Evolutionary conservation across 1,140 invertebrate genomes (phyloP).

Genomic region (Diabrotica virgifera): DNA sequence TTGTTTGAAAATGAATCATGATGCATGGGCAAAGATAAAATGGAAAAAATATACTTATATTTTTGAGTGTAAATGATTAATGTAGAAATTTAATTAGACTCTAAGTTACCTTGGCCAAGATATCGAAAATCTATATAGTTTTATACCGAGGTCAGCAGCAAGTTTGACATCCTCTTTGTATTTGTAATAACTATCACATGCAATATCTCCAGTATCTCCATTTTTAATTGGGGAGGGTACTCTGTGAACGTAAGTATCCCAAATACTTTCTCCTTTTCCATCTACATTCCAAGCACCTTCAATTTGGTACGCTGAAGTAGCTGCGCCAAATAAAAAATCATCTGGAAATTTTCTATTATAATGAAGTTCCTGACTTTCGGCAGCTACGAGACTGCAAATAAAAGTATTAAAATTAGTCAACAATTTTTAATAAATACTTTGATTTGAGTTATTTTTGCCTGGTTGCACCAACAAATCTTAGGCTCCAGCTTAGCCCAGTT

Average conservation of each 20-base stretch:
- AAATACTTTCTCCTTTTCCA: constrained; percentile 5
- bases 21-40: no score
- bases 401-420: no score
- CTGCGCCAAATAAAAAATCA: constrained; percentile 43
- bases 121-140: constrained; percentile 57
- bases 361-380: no score
- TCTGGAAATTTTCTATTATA: constrained; percentile 50
- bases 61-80: no score
- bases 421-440: no score
- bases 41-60: no score
- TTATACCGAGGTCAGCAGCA: constrained; percentile 50
- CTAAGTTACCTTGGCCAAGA: constrained; percentile 53
- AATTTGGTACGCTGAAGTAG: constrained; percentile 47
- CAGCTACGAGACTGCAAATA: no score
- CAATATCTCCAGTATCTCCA: constrained; percentile 50
- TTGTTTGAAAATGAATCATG: no score
- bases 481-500: no score
- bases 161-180: constrained; percentile 55
- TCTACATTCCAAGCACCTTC: constrained; percentile 47
- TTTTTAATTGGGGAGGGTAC: not conserved
- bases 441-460: no score
- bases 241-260: not conserved
- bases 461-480: no score
- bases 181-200: constrained; percentile 59
- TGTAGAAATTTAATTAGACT: no score